Base-by-base conservation (phyloP, 2,888 invertebrate genomes). In the Sericinus montela region DNA sequence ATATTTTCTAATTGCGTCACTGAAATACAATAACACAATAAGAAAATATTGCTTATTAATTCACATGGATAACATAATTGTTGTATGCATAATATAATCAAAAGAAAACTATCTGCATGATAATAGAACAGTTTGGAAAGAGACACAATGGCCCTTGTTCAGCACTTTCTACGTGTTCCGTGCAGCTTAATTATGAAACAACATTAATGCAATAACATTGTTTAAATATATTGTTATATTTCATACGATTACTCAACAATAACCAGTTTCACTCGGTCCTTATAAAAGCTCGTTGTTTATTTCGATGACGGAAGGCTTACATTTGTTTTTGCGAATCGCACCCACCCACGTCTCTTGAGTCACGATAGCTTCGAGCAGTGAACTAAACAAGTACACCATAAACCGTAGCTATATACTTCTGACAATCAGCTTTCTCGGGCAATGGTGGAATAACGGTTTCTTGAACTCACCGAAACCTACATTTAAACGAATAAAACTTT, bases 391-490 rank as follows among this genome's bases (percentile, higher is more conserved):
- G 60, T 57, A 59, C 57, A 49, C 45, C 48, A 55, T 53, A 55
- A 56, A 58, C 38, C 52, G 48, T 56, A 48, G 51, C 49, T 57
- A 55, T 58, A 25, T 44, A 39, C 45, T 53, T 51, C 56, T 57
- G 55, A 55, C 59, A 57, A 53, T 48, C 62, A 54, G 63, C 67
- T 72, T 71, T 72, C 72, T 61, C 62, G 52, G 48, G 53, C 25
- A 43, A 13, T 6, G 39, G n/a, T 23, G 23, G 10, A 39, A 40
- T 15, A 39, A 39, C 38, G 29, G 45, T 37, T 8, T 11, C 11
- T 30, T 11, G 7, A 13, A 32, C 32, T 10, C 11, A 32, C 32
- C 11, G 5, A 13, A n/a, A 13, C 6, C 30, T 11, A 30, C 11
- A 30, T 30, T 30, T 30, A 30, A 30, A 30, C n/a, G 30, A 30